Base-by-base conservation (phyloP, 2,888 invertebrate genomes). In the Cosmopolites sordidus region DNA sequence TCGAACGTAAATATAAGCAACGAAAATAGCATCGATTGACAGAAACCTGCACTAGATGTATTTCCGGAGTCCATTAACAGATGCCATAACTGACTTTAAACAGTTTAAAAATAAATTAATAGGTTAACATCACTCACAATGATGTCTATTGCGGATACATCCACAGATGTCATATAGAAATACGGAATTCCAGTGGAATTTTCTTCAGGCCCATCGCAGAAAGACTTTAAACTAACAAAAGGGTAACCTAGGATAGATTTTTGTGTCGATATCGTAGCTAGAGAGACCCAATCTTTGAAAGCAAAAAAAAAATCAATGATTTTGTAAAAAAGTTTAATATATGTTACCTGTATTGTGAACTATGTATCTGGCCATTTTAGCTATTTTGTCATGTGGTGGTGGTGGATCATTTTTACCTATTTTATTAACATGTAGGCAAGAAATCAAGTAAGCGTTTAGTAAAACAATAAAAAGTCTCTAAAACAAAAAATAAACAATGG, bases 251-350 rank as follows among this genome's bases (percentile, higher is more conserved):
- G 70, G 15, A 83, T 82, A 1, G 77, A 74, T 15, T 78, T 74
- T 61, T 82, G 73, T 1, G 79, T 76, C 15, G 86, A 87, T 61
- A 84, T 80, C 0, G 87, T 87, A 1, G 86, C 83, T 43, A 88
- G 73, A 0, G 87, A 80, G 1, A 83, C 79, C 87, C 88, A 89
- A 64, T 82, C 88, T 88, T 67, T n/a, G n/a, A n/a, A n/a, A n/a
- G n/a, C 17, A 71, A 69, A 48, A 16, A 16, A 17, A 43, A 9
- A 38, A 15, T 18, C 9, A 37, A 6, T 44, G 2, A 27, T 17
- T 4, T 8, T n/a, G 5, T 12, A 6, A 6, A 37, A 3, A n/a
- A 14, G 14, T 12, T 12, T 37, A 37, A 37, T 12, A 14, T 18
- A 40, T 29, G 47, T 51, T 77, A 87, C 87, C 81, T 66, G 83